phyloP scores from a whole-genome alignment of 2,113 vertebrate genomes.

The Serinus canaria region DNA sequence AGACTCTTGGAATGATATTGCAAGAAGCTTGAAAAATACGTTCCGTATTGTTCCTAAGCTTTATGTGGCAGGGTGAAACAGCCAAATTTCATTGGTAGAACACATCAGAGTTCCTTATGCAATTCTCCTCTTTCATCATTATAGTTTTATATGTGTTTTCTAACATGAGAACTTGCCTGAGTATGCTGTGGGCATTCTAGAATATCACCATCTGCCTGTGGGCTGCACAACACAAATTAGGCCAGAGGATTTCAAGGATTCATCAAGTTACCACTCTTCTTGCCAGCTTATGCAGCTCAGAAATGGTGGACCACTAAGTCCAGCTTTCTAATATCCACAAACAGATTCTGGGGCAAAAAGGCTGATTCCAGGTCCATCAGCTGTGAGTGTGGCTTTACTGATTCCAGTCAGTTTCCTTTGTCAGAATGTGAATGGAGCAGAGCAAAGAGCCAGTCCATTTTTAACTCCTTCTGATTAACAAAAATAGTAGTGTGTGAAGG shows the following conservation, averaged over 20 bases:
- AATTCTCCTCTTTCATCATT: not conserved
- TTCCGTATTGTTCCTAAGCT: not conserved
- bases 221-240: not conserved
- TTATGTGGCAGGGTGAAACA: not conserved
- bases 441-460: not conserved
- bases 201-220: rapidly evolving
- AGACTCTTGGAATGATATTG: not conserved
- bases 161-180: not conserved
- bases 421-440: not conserved
- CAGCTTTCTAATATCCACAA: not conserved
- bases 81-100: not conserved
- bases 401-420: not conserved
- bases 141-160: not conserved
- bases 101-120: not conserved
- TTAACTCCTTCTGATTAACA: not conserved
- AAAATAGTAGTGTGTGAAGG: rapidly evolving
- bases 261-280: not conserved
- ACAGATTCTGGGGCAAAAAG: not conserved
- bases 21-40: not conserved
- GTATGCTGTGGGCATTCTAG: not conserved
- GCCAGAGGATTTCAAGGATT: not conserved
- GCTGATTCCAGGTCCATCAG: not conserved
- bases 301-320: not conserved
- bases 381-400: not conserved
- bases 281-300: not conserved